These are phyloP conservation scores for Prochilodus magdalenae DNA, from an alignment of 2,113 vertebrate genomes.

Conservation along the genomic window DNA sequence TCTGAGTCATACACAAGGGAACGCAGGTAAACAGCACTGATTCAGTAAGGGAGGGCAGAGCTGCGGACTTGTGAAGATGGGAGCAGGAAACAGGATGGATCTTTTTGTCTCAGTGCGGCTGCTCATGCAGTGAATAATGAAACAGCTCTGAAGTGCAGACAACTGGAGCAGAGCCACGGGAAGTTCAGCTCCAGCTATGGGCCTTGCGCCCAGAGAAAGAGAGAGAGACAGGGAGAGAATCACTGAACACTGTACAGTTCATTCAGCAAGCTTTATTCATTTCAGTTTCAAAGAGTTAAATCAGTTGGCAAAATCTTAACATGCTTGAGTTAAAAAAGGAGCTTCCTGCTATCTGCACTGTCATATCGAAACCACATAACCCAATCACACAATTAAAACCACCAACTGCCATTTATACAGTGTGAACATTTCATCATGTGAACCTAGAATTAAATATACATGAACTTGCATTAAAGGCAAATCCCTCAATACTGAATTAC, in stretches of 20 bases:
- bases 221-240: neutral
- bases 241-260: neutral
- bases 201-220: neutral
- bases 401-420: too few species aligned
- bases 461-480: too few species aligned
- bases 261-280: neutral
- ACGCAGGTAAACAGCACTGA: neutral
- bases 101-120: neutral
- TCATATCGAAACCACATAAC: too few species aligned
- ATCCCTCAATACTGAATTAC: too few species aligned
- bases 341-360: too few species aligned
- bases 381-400: too few species aligned
- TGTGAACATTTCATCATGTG: too few species aligned
- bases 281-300: neutral
- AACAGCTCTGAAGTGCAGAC: neutral
- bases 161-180: neutral
- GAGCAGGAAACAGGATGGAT: neutral
- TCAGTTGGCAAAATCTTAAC: neutral
- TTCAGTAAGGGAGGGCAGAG: neutral
- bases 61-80: neutral
- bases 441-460: too few species aligned
- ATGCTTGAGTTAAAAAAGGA: too few species aligned
- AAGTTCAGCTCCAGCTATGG: neutral
- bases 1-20: neutral
- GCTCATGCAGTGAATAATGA: slow-evolving; percentile 5